Conservation (phyloP, 2,113 vertebrate genomes). For the Bubo scandiacus region DNA sequence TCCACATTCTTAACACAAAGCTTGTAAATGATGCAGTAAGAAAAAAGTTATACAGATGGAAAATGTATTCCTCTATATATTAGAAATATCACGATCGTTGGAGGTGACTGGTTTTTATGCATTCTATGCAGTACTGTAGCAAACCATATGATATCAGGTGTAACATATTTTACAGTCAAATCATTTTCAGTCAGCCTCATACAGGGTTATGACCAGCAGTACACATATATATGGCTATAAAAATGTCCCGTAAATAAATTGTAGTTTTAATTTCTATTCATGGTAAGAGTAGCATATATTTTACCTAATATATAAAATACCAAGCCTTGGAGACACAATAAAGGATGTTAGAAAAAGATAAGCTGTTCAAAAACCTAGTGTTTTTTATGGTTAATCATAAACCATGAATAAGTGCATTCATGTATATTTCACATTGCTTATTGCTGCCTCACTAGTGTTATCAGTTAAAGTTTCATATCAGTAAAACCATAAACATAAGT, state of each 20-base stretch:
- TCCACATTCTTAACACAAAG: not conserved
- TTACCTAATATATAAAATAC: constrained; percentile 49
- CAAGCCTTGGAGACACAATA: constrained; percentile 30
- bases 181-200: constrained; percentile 13
- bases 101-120: not conserved
- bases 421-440: constrained; percentile 46
- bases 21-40: not conserved
- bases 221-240: constrained; percentile 37
- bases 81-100: not conserved
- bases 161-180: constrained; percentile 51
- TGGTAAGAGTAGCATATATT: constrained; percentile 47
- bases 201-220: constrained; percentile 42
- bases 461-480: constrained; percentile 38
- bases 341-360: constrained; percentile 43
- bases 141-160: not conserved
- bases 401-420: constrained; percentile 29
- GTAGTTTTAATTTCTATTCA: constrained; percentile 65
- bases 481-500: constrained; percentile 15
- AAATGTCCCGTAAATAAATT: constrained; percentile 61
- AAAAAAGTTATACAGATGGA: not conserved
- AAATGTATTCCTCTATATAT: not conserved
- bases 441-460: not conserved
- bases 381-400: constrained; percentile 51
- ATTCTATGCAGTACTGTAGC: not conserved
- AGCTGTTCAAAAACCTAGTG: constrained; percentile 22